Base-by-base conservation (phyloP, 2,888 invertebrate species). In the Omphaloscelis lunosa region DNA sequence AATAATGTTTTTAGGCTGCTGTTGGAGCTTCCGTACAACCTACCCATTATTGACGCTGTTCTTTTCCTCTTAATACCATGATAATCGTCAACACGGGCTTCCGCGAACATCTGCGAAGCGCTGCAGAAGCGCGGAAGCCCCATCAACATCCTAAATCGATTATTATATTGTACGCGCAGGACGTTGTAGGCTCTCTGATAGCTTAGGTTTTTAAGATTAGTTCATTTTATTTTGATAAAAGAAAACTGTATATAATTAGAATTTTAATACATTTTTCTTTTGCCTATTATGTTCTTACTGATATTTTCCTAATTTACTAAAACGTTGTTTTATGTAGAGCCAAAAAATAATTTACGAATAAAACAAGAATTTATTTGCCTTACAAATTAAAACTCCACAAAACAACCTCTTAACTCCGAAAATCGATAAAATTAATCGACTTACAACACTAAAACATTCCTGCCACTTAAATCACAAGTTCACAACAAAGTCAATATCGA, bases 401-500 rank as follows among this genome's bases (percentile, higher is more conserved):
- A 67, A 70, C 70, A 63, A 73, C 39, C 15, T 23, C 11, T 69
- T 27, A 71, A 15, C 34, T 51, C 27, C 8, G 6, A 58, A 70
- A 75, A 45, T 79, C 79, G 45, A 72, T 70, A 67, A 79, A 78
- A 72, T 53, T 34, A 69, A 72, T 75, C 68, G 51, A 62, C 9
- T 23, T 1, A 65, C 63, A 69, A 51, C 67, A 75, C 66, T 75
- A 61, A 71, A 71, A 68, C 45, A 81, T 63, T 80, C 75, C 29
- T 48, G n/a, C n/a, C 34, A 77, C 77, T 77, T 81, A 77, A 34
- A 77, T 77, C 73, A 79, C 82, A 77, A 82, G 73, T 79, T 79
- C 77, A 84, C 72, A 83, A 88, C 85, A 88, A 86, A 86, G 88
- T 90, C 89, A 85, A 88, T 87, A 89, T 86, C 84, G 81, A 89